Evolutionary conservation across 2,113 vertebrate genomes (phyloP).

Genomic region (Planiliza haematocheilus): DNA sequence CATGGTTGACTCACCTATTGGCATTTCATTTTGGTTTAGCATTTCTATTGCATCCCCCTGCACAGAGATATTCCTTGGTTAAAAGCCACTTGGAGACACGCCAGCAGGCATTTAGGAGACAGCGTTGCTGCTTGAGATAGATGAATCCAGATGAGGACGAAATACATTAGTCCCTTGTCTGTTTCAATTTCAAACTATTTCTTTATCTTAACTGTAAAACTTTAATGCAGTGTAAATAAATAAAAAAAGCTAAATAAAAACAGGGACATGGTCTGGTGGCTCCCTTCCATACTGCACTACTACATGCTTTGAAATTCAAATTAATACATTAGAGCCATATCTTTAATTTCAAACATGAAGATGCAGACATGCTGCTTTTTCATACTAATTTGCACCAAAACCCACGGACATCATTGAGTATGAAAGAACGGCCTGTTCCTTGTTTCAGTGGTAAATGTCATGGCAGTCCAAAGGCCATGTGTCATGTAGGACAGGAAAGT

Average conservation of each 20-base stretch:
- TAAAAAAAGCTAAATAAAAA: constrained; percentile 17
- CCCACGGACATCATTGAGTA: not conserved
- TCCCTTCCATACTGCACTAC: not conserved
- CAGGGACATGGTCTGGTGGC: not conserved
- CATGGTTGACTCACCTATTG: constrained; percentile 47
- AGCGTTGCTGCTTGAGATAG: constrained; percentile 35
- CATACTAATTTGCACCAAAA: not conserved
- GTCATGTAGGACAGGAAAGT: constrained; percentile 20
- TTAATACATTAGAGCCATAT: not conserved
- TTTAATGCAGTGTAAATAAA: constrained; percentile 26
- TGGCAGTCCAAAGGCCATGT: constrained; percentile 12
- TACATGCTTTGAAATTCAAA: too few species aligned
- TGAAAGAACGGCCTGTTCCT: not conserved
- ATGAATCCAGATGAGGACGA: constrained; percentile 52
- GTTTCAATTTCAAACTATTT: constrained; percentile 32
- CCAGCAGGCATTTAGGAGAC: constrained; percentile 55
- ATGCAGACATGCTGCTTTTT: not conserved
- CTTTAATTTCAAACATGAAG: constrained; percentile 8
- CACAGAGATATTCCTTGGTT: constrained; percentile 42
- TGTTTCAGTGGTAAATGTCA: constrained; percentile 16
- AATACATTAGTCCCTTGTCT: constrained; percentile 31
- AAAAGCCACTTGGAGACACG: constrained; percentile 58
- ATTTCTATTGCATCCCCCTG: constrained; percentile 47
- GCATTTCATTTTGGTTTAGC: constrained; percentile 57
- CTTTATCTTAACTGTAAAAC: constrained; percentile 30